Evolutionary conservation across 35 echinoderm and acorn worm genomes (phyloP), one percentile per base, ranked within the genome.

Genomic region (Ophioderma brevispina): DNA sequence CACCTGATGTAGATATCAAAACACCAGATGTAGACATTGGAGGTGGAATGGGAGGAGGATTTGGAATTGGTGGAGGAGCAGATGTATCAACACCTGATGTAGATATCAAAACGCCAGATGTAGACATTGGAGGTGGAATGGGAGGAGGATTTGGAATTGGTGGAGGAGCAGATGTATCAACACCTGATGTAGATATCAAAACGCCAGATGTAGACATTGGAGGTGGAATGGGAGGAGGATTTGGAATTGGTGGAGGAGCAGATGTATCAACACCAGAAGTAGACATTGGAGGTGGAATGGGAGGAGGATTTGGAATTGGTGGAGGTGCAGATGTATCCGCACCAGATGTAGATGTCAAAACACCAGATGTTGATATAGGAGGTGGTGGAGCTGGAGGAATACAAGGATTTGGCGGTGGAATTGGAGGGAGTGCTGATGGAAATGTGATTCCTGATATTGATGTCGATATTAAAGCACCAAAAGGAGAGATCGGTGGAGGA

Each of bases 231-330:
- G 90, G 56, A 87, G 85, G 85, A 76, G 59, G 86, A 31, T 32
- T 88, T 40, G 86, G 86, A 37, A 21, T 80, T 25, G 59, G 59
- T 31, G 59, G 59, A 21, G 78, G 78, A 25, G 70, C 38, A 78
- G 76, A 70, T 40, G 39, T 63, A 78, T 14, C 36, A 40, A 40
- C 28, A 14, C 23, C 70, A 28, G 75, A 34, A 32, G 76, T 40
- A 37, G 56, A 79, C 75, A 37, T 86, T 70, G 84, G 23, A 36
- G 83, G 43, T 19, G 0, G 41, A 35, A 19, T 78, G 25, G 82
- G 90, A 80, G 83, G 84, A 37, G 91, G 78, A 81, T 86, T 81
- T 81, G 84, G 91, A 18, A 38, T 80, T 33, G 56, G 50, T 36
- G 32, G 88, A 70, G 86, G 64, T 21, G 64, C 31, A 39, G 86